Evolutionary conservation across 1,140 invertebrate genomes (phyloP).

Genomic region (Brachionus angularis): DNA sequence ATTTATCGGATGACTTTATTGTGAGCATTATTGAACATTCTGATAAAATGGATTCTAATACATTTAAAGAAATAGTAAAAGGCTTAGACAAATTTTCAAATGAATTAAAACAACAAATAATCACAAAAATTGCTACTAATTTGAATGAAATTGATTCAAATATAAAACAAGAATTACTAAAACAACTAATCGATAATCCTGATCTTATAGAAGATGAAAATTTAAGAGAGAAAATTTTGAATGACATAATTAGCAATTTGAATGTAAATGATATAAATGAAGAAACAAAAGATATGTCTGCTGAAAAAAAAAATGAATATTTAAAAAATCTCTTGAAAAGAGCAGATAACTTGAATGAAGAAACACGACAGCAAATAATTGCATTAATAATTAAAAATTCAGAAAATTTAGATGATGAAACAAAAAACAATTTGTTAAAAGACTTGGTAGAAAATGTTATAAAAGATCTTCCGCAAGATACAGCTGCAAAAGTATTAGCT

Average conservation of each 20-base stretch:
- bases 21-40: not conserved
- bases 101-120: slow-evolving; percentile 25
- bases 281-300: slow-evolving; percentile 31
- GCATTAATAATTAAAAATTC: slow-evolving; percentile 29
- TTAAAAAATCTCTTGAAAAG: slow-evolving; percentile 29
- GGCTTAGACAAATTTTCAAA: slow-evolving; percentile 35
- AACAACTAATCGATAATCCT: slow-evolving; percentile 15
- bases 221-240: slow-evolving; percentile 26
- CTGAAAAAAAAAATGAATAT: slow-evolving; percentile 35
- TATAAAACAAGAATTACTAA: slow-evolving; percentile 33
- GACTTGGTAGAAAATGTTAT: slow-evolving; percentile 24
- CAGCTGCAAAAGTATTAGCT: slow-evolving; percentile 1
- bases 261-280: slow-evolving; percentile 8
- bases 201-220: slow-evolving; percentile 4
- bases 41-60: slow-evolving; percentile 15
- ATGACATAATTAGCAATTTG: slow-evolving; percentile 7
- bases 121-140: slow-evolving; percentile 8
- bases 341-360: slow-evolving; percentile 17
- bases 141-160: slow-evolving; percentile 23
- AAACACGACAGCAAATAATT: slow-evolving; percentile 38
- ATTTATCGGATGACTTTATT: slow-evolving; percentile 20
- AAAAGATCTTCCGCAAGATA: slow-evolving; percentile 13
- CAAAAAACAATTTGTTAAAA: slow-evolving; percentile 29
- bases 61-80: slow-evolving; percentile 24
- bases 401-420: slow-evolving; percentile 32